Evolutionary conservation across 2,797 vertebrate genomes (phyloP).

Genomic region (Syndactyla subalaris): DNA sequence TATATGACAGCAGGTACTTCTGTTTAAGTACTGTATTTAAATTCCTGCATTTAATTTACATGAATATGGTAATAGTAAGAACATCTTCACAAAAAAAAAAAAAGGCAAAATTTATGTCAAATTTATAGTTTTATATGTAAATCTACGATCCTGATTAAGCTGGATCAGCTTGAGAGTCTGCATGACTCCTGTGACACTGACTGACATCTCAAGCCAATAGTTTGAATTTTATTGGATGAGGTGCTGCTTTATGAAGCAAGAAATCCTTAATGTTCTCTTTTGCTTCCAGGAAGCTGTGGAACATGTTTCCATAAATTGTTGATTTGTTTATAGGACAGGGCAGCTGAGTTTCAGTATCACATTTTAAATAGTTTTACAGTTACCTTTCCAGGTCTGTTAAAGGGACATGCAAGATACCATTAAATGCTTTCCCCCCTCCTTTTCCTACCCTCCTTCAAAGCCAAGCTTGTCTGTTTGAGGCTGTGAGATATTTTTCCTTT

Average conservation of each 20-base stretch:
- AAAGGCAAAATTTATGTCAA: background rate
- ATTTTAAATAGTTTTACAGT: background rate
- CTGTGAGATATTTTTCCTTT: background rate
- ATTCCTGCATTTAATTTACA: background rate
- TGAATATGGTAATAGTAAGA: background rate
- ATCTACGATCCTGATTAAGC: background rate
- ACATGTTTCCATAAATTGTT: background rate
- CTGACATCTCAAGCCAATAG: background rate
- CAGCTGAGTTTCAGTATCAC: background rate
- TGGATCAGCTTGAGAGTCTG: background rate
- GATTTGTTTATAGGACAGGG: background rate
- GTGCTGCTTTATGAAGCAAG: constrained; percentile 7
- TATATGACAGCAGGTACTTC: background rate
- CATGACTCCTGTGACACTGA: background rate
- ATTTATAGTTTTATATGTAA: background rate
- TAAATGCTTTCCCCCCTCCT: background rate
- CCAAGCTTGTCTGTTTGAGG: background rate
- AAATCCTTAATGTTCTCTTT: background rate
- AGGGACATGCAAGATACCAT: background rate
- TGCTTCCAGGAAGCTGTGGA: background rate
- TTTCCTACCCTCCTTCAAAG: background rate
- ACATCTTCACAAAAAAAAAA: background rate
- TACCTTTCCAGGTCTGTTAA: background rate
- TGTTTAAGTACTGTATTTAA: background rate
- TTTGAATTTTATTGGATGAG: background rate